phyloP scores from a whole-genome alignment of 2,888 invertebrate genomes.

The Therioaphis trifolii region DNA sequence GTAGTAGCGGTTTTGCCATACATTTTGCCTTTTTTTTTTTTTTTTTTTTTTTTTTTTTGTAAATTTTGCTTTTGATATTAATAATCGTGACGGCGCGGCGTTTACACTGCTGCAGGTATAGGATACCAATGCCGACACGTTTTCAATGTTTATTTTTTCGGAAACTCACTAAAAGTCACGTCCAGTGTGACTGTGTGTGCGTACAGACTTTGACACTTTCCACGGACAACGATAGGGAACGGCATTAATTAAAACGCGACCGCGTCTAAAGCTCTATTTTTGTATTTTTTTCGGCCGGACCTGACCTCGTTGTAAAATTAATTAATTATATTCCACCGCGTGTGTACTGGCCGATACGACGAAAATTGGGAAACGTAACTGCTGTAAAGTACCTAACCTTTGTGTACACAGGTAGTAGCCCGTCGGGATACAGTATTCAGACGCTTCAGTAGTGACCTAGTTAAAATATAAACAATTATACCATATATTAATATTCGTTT shows the following conservation, averaged over 20 bases:
- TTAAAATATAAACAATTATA: too few relatives aligned
- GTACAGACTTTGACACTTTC: conserved; percentile 25
- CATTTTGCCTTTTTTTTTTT: too few relatives aligned
- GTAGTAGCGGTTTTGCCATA: too few relatives aligned
- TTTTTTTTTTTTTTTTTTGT: too few relatives aligned
- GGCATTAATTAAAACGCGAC: conserved; percentile 46
- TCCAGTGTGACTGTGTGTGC: background rate
- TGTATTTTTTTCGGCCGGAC: conserved; percentile 15
- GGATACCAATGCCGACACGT: background rate
- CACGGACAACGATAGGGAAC: conserved; percentile 16
- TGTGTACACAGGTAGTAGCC: background rate
- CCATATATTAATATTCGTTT: too few relatives aligned
- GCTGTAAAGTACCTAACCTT: background rate
- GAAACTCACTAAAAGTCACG: conserved; percentile 31
- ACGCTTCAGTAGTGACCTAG: background rate
- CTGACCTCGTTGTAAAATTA: conserved; percentile 12
- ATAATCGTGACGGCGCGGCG: too few relatives aligned
- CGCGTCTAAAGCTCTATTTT: conserved; percentile 11
- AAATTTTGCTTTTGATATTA: background rate
- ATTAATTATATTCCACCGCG: conserved; percentile 25
- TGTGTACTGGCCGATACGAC: background rate
- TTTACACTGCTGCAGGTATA: background rate
- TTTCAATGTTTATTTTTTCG: conserved; percentile 11
- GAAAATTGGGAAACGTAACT: background rate
- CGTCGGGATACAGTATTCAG: background rate